Evolutionary conservation across 2,113 vertebrate species (phyloP).

Genomic region (Verasper variegatus): DNA sequence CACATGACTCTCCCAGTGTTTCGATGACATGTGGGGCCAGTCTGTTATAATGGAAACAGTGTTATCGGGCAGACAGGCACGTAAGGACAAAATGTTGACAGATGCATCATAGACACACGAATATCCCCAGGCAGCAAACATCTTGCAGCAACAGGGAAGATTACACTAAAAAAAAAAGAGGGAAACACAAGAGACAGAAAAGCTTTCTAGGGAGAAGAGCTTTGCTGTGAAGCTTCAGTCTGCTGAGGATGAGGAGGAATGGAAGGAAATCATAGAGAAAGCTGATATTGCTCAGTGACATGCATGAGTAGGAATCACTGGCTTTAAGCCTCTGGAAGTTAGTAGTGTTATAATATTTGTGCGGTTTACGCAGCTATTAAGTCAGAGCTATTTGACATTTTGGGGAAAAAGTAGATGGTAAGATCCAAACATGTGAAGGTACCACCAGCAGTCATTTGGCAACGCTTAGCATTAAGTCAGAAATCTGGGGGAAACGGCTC

Average conservation of each 20-base stretch:
- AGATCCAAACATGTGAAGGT: too few relatives aligned
- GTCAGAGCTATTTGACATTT: too few relatives aligned
- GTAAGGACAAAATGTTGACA: conserved; percentile 51
- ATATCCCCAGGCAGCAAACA: conserved; percentile 42
- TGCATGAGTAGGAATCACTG: conserved; percentile 51
- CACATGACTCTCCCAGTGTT: conserved; percentile 53
- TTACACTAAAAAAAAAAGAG: conserved; percentile 2
- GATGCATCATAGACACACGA: conserved; percentile 45
- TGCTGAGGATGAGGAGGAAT: conserved; percentile 29
- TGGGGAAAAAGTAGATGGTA: too few relatives aligned
- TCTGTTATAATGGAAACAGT: conserved; percentile 58
- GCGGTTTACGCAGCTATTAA: background rate
- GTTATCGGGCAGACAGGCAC: conserved; percentile 59
- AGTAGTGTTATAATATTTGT: conserved; percentile 27
- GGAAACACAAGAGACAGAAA: conserved; percentile 5
- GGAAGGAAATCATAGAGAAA: conserved; percentile 41
- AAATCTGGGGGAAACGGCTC: too few relatives aligned
- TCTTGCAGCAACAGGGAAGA: conserved; percentile 38
- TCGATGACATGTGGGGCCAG: conserved; percentile 38
- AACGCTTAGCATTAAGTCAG: too few relatives aligned
- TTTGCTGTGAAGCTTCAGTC: conserved; percentile 49
- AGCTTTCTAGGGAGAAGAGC: conserved; percentile 14
- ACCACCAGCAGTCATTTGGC: background rate
- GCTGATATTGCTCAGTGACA: conserved; percentile 36
- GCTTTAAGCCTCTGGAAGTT: conserved; percentile 38